Base-by-base conservation (phyloP, 2,888 invertebrate species). In the Agonopterix alstromeriana region DNA sequence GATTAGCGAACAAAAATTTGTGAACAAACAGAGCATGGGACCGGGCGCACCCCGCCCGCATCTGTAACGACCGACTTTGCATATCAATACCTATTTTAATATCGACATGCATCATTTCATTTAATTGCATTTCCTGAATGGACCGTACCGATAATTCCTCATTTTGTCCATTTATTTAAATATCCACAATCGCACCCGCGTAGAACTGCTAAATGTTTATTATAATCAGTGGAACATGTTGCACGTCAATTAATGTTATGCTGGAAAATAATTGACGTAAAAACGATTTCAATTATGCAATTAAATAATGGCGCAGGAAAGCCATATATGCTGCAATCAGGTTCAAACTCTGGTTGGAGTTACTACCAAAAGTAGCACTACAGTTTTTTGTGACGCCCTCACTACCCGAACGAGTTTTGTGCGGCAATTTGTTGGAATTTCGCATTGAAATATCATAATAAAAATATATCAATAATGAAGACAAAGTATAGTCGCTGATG, bases 71-170 rank as follows among this genome's bases (percentile, higher is more conserved):
- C 61, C 65, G 61, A 73, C 78, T 87, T 87, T 84, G 77, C 87
- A 88, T 88, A 83, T 86, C 81, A 86, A 86, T 88, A 74, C 74
- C 70, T 78, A 74, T 81, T 85, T 83, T 82, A 82, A 82, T 83
- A 82, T 82, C 76, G 85, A 79, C 85, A 87, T 75, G 87, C 83
- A 82, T 82, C 86, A 84, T 84, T 87, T 76, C 72, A 76, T 84
- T 79, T 86, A 81, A 85, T 83, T 83, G 77, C 79, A 80, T 81
- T 84, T 82, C 82, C 84, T 80, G 72, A 74, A 76, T 73, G 66
- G 60, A 50, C 56, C 57, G 62, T 57, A 58, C 57, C 61, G 67
- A 69, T 76, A 73, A 64, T 62, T 57, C 63, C 53, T 60, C 64
- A 61, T 66, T 66, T 62, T 49, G 58, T 55, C 54, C 54, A 58